phyloP scores from a whole-genome alignment of 64 coral and sea anemone species.

The Anthopleura sola region DNA sequence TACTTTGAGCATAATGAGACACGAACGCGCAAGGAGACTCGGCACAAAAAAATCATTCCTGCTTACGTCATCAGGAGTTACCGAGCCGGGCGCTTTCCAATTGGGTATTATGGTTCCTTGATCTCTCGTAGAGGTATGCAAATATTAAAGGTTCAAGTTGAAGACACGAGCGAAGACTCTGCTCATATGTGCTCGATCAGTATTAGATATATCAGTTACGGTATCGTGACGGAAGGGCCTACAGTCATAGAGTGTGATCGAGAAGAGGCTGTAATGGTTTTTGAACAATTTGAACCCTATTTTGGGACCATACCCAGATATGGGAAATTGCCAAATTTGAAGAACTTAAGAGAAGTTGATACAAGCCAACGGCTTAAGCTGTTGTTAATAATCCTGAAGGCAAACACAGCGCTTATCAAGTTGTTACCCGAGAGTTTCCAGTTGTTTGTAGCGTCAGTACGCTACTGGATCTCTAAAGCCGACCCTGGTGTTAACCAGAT shows the following conservation, averaged over 20 bases:
- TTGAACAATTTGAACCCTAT: neutral
- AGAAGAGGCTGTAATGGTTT: neutral
- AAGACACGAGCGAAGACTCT: constrained; percentile 48
- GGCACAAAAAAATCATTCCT: neutral
- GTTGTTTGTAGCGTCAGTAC: constrained; percentile 47
- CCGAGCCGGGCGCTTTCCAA: constrained; percentile 50
- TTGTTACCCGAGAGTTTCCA: constrained; percentile 20
- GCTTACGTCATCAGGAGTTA: constrained; percentile 38
- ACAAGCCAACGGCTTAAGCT: constrained; percentile 1
- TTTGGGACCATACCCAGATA: neutral
- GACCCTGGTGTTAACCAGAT: constrained; percentile 27
- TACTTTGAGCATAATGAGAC: constrained; percentile 38
- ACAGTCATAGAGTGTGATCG: neutral
- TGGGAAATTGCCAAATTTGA: constrained; percentile 42
- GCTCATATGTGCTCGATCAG: constrained; percentile 43
- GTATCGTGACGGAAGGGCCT: constrained; percentile 14
- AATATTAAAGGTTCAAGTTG: constrained; percentile 51
- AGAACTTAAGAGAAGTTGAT: constrained; percentile 3
- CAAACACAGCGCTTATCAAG: constrained; percentile 16
- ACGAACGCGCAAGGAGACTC: constrained; percentile 15
- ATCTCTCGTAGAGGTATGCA: neutral
- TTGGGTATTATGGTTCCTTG: constrained; percentile 14
- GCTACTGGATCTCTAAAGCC: constrained; percentile 40
- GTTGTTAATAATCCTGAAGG: constrained; percentile 35
- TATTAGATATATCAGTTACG: constrained; percentile 51